Percentiles rank a stretch among this genome's conserved stretches.
Conservation (phyloP, 2,113 vertebrate species). For the Helogale parvula region DNA sequence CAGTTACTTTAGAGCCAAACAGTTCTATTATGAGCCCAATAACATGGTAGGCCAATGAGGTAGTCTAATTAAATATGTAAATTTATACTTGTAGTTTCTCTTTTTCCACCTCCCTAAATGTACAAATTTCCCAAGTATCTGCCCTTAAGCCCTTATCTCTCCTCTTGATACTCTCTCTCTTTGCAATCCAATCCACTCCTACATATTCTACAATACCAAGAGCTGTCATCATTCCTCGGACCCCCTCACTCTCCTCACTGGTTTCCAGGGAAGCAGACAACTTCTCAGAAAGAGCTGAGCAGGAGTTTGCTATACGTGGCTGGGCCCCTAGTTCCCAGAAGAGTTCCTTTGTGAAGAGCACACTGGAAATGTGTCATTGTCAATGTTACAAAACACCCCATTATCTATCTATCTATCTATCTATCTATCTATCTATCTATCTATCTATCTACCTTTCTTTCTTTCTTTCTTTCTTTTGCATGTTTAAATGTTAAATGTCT, state of each 20-base stretch:
- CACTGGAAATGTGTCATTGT: slow-evolving; percentile 92
- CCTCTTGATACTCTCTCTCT: not conserved
- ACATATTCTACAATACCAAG: slow-evolving; percentile 2
- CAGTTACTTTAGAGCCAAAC: not conserved
- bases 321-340: slow-evolving; percentile 88
- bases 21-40: not conserved
- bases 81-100: not conserved
- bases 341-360: slow-evolving; percentile 89
- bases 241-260: slow-evolving; percentile 89
- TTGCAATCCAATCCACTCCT: not conserved
- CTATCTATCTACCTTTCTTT: too few species aligned
- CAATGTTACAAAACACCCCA: slow-evolving; percentile 84
- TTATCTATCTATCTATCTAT: not conserved
- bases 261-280: slow-evolving; percentile 89
- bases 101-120: not conserved
- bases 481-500: slow-evolving; percentile 89
- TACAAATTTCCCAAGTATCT: not conserved
- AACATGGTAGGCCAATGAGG: not conserved
- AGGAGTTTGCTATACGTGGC: slow-evolving; percentile 89
- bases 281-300: slow-evolving; percentile 92
- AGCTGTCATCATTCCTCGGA: slow-evolving; percentile 87
- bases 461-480: not conserved
- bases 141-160: not conserved
- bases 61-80: not conserved
- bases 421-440: too few species aligned